phyloP scores from a whole-genome alignment of 2,888 invertebrate genomes.

The Euphydryas editha region DNA sequence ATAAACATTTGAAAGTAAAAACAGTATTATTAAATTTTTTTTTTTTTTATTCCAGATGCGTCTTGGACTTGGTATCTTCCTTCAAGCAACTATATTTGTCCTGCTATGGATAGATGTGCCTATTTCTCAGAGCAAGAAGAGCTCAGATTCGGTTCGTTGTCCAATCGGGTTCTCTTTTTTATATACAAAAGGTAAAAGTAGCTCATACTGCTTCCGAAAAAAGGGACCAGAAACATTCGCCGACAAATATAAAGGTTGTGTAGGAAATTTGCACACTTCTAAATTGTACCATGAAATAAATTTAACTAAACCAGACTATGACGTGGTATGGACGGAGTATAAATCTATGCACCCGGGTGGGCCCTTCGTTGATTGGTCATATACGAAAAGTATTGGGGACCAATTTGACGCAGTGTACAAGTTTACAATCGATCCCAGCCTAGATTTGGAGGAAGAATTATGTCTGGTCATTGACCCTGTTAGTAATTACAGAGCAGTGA shows the following conservation, averaged over 20 bases:
- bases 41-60: constrained; percentile 32
- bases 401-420: constrained; percentile 55
- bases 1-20: too few relatives aligned
- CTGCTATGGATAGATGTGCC: constrained; percentile 21
- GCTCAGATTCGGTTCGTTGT: constrained; percentile 47
- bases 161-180: constrained; percentile 69
- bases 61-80: neutral
- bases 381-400: constrained; percentile 58
- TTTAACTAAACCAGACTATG: constrained; percentile 52
- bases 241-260: constrained; percentile 67
- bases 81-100: constrained; percentile 23
- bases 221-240: constrained; percentile 68
- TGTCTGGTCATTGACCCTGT: constrained; percentile 66
- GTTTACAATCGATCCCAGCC: constrained; percentile 51
- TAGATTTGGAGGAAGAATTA: constrained; percentile 58
- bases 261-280: constrained; percentile 65
- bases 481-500: constrained; percentile 59
- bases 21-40: neutral
- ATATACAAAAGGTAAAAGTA: constrained; percentile 47
- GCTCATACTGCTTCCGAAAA: constrained; percentile 64
- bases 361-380: constrained; percentile 70
- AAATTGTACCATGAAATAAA: constrained; percentile 59
- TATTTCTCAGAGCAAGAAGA: constrained; percentile 11
- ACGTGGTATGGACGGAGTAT: constrained; percentile 76
- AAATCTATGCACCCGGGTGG: constrained; percentile 71